Base-by-base conservation (phyloP, 2,797 vertebrate genomes). In the Myotis vivesi region DNA sequence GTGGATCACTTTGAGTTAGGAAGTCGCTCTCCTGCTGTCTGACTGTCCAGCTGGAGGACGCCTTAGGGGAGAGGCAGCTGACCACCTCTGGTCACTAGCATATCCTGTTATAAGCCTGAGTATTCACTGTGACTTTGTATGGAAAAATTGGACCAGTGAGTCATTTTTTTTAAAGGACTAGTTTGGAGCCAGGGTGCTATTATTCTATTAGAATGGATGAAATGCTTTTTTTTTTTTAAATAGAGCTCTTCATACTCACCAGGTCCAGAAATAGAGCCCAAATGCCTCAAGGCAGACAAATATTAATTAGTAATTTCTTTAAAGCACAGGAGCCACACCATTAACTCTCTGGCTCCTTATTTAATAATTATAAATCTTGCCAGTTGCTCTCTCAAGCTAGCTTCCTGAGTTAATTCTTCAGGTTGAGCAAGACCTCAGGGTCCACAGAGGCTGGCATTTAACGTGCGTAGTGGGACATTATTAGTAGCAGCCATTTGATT, bases 281-380 rank as follows among this genome's bases (percentile, higher is more conserved):
- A 89, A 87, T 87, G 71, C 87, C 53, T 95, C 76, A 94, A 71
- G 62, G 62, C 68, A 92, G 89, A 87, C 66, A 95, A 94, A 97
- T 82, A 92, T 92, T 95, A 89, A 87, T 96, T 96, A 82, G 73
- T 75, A 92, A 84, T 94, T 95, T 95, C 80, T 95, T 90, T 75
- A 89, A 91, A 91, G 41, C 75, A 33, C 9, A 76, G 51, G 72
- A 89, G 33, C 41, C 55, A 92, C 33, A 69, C n/a, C 49, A 72
- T 94, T 93, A 96, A 93, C 49, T 20, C 44, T 92, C 44, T 92
- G 81, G 81, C 87, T 96, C 13, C 38, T 66, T 86, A 69, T 87
- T 92, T 95, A 38, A 53, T 83, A 80, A 53, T 76, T 89, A 89
- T 72, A 83, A 71, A 44, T 89, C 57, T 89, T 94, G 81, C 87